Evolutionary conservation across 2,888 invertebrate species (phyloP).

Genomic region (Galerucella pusilla): DNA sequence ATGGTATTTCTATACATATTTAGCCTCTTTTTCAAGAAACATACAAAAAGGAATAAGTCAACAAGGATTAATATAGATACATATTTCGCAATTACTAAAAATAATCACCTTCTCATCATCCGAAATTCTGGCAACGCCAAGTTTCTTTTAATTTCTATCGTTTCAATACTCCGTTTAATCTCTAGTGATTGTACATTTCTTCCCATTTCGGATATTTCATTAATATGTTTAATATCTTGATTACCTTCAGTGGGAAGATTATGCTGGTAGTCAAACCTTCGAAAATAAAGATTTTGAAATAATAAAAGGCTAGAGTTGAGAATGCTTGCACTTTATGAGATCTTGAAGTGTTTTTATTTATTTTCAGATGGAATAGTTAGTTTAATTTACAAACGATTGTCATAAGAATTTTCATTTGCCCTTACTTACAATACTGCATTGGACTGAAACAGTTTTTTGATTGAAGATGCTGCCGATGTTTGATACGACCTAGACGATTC

Average conservation of each 20-base stretch:
- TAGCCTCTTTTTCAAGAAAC: too few species aligned
- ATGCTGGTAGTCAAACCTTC: constrained; percentile 5
- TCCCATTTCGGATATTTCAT: constrained; percentile 9
- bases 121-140: not conserved
- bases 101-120: not conserved
- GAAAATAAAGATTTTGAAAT: not conserved
- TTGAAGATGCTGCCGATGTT: constrained; percentile 8
- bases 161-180: constrained; percentile 10
- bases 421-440: constrained; percentile 13
- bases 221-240: not conserved
- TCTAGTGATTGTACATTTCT: not conserved
- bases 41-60: too few species aligned
- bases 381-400: not conserved
- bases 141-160: constrained; percentile 5
- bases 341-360: too few species aligned
- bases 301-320: not conserved
- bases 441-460: constrained; percentile 11
- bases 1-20: too few species aligned
- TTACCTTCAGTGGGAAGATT: not conserved
- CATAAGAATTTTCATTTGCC: not conserved
- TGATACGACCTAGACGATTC: constrained; percentile 10
- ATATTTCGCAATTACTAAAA: not conserved
- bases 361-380: too few species aligned
- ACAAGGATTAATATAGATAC: too few species aligned
- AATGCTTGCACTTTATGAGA: too few species aligned